A percentile compares a stretch with the other conserved stretches of the same genome.
Conservation (phyloP, 2,888 invertebrate genomes). For the Drosophila buzzatii region DNA sequence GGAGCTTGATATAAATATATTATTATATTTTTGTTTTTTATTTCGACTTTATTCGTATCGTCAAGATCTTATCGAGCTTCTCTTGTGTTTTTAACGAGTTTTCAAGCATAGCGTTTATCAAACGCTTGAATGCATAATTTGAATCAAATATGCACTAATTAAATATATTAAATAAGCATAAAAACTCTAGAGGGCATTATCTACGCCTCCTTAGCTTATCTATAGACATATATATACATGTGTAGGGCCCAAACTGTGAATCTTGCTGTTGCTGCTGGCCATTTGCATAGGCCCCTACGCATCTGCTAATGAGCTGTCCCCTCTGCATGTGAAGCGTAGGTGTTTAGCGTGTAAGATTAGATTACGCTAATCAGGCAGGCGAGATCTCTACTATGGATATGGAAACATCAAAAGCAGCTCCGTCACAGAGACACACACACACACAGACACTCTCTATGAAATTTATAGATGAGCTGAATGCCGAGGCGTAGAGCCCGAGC, state of each 20-base stretch:
- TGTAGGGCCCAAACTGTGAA: slow-evolving; percentile 45
- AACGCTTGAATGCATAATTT: slow-evolving; percentile 64
- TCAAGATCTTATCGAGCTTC: slow-evolving; percentile 18
- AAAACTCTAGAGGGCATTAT: slow-evolving; percentile 67
- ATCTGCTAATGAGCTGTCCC: slow-evolving; percentile 50
- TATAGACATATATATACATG: slow-evolving; percentile 37
- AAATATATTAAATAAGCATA: slow-evolving; percentile 77
- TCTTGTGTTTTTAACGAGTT: slow-evolving; percentile 16
- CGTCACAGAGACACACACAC: slow-evolving; percentile 17
- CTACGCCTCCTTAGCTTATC: slow-evolving; percentile 80
- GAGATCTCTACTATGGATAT: slow-evolving; percentile 38
- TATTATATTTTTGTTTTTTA: background rate
- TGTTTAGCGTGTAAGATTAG: slow-evolving; percentile 77
- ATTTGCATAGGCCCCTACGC: slow-evolving; percentile 66
- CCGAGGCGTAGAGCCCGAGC: slow-evolving; percentile 32
- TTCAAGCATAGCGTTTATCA: slow-evolving; percentile 13
- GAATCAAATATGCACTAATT: slow-evolving; percentile 70
- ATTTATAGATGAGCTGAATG: slow-evolving; percentile 16
- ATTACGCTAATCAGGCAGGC: slow-evolving; percentile 74
- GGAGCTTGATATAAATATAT: slow-evolving; percentile 16
- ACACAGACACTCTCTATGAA: background rate
- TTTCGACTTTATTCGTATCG: slow-evolving; percentile 1
- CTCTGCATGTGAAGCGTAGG: slow-evolving; percentile 51
- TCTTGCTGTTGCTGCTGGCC: slow-evolving; percentile 1
- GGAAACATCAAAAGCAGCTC: slow-evolving; percentile 42